These are phyloP conservation scores for Autographa gamma DNA, from an alignment of 2,888 invertebrate genomes.

Conservation along the genomic window DNA sequence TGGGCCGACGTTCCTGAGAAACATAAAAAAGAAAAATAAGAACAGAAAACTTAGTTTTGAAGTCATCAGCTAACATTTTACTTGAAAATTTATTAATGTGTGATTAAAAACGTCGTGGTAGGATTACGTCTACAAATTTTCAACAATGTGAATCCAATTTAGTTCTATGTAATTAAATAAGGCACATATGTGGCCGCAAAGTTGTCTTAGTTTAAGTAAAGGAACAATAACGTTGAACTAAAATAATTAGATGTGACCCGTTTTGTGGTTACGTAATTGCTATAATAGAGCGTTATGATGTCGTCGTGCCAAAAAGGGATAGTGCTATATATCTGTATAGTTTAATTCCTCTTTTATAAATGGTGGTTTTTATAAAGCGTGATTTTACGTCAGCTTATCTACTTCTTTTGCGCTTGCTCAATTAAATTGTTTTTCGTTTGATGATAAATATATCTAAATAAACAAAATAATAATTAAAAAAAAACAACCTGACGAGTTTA, in stretches of 20 bases:
- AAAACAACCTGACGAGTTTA: no score
- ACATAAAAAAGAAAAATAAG: no score
- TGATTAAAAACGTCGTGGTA: not conserved
- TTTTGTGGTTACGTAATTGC: slow-evolving; percentile 31
- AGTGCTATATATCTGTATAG: not conserved
- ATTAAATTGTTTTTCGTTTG: no score
- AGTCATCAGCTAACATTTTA: no score
- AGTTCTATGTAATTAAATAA: not conserved
- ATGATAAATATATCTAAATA: no score
- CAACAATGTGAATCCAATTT: slow-evolving; percentile 1
- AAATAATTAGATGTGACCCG: slow-evolving; percentile 39
- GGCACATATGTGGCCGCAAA: not conserved
- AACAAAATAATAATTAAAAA: no score
- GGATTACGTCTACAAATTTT: not conserved
- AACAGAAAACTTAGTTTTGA: no score
- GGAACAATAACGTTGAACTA: slow-evolving; percentile 23
- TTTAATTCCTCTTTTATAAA: not conserved
- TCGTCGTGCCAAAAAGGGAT: not conserved
- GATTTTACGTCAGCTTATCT: no score
- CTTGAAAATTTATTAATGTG: not conserved
- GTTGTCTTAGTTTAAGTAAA: slow-evolving; percentile 12
- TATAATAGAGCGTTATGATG: slow-evolving; percentile 5
- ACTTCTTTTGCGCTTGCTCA: no score
- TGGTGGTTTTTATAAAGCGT: no score
- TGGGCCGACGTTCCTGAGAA: no score